A percentile compares a stretch with the other conserved stretches of the same genome.
These are phyloP conservation scores for Mesitornis unicolor DNA, from an alignment of 2,113 vertebrate species.

Conservation along the genomic window DNA sequence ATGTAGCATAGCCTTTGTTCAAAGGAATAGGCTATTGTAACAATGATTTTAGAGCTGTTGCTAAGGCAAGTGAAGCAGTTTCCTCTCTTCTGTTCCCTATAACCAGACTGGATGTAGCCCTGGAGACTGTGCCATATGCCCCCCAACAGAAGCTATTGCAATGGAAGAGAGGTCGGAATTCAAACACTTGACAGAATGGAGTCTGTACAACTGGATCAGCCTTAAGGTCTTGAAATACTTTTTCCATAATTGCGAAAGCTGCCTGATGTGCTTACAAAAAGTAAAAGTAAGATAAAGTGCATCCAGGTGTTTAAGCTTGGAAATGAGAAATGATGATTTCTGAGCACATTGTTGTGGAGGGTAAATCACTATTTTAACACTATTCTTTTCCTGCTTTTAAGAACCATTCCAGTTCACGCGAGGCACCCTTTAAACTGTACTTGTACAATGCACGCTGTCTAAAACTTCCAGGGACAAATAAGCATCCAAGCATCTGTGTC, in stretches of 20 bases:
- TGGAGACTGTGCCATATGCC: not conserved
- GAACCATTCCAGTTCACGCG: not conserved
- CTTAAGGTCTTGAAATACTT: not conserved
- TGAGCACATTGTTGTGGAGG: rapidly evolving
- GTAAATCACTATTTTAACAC: not conserved
- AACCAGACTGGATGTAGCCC: not conserved
- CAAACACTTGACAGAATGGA: not conserved
- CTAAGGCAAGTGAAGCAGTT: not conserved
- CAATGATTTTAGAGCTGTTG: not conserved
- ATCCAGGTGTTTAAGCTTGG: not conserved
- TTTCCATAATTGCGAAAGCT: not conserved
- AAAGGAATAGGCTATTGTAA: not conserved
- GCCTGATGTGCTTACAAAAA: not conserved
- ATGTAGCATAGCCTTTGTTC: too few relatives aligned
- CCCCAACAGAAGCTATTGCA: not conserved
- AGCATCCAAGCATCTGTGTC: not conserved
- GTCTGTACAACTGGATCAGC: not conserved
- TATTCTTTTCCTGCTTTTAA: not conserved
- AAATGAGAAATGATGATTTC: not conserved
- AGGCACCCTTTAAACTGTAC: not conserved
- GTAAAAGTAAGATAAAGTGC: not conserved
- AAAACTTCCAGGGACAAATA: not conserved
- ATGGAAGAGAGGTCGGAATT: not conserved
- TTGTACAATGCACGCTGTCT: rapidly evolving
- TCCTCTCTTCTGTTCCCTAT: not conserved